phyloP scores from a whole-genome alignment of 2,113 vertebrate genomes.

The Austrofundulus limnaeus region DNA sequence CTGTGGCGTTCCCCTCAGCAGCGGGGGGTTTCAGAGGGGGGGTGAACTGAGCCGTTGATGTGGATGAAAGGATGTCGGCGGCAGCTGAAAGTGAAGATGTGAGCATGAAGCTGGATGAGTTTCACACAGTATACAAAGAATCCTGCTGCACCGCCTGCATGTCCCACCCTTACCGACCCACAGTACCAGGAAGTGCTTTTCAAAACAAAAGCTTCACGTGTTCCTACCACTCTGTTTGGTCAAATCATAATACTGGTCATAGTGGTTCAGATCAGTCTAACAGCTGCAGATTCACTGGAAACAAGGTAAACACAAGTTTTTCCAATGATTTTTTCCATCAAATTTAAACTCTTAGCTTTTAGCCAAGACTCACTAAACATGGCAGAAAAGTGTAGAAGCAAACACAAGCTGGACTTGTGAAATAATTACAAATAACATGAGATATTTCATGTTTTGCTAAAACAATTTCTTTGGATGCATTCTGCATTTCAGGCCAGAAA shows the following conservation, averaged over 20 bases:
- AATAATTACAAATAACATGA: neutral
- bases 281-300: neutral
- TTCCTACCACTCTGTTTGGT: neutral
- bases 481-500: neutral
- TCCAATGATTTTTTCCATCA: neutral
- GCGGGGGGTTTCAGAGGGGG: slow-evolving; percentile 14
- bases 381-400: neutral
- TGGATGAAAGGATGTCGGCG: slow-evolving; percentile 42
- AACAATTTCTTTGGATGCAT: no score
- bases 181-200: neutral
- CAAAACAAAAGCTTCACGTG: neutral
- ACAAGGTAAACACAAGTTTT: neutral
- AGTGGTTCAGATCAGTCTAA: neutral
- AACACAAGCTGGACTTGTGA: no score
- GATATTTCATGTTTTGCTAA: no score
- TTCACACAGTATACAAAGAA: slow-evolving; percentile 33
- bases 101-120: slow-evolving; percentile 25
- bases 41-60: neutral
- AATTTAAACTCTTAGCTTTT: neutral
- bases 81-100: slow-evolving; percentile 36
- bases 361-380: slow-evolving; percentile 2
- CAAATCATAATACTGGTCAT: neutral
- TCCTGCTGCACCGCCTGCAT: neutral
- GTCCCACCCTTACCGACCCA: neutral
- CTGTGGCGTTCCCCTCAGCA: slow-evolving; percentile 3